Evolutionary conservation across 1,140 invertebrate genomes (phyloP).

Genomic region (Spodoptera litura): DNA sequence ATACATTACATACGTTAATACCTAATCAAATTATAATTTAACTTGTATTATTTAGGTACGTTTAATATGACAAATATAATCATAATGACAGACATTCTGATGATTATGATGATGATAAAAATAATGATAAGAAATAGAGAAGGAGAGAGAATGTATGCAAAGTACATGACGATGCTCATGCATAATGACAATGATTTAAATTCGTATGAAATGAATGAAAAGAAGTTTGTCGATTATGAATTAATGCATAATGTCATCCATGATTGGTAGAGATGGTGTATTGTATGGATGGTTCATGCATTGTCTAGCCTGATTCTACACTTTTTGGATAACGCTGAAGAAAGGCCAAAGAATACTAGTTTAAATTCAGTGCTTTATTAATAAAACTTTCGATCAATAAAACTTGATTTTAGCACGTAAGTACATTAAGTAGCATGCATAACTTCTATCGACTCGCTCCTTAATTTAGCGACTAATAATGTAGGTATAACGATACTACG

Average conservation of each 20-base stretch:
- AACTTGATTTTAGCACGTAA: background rate
- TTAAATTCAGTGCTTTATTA: background rate
- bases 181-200: constrained; percentile 3
- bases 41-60: too few species aligned
- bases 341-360: background rate
- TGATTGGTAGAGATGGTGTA: constrained; percentile 17
- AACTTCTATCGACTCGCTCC: too few species aligned
- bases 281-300: constrained; percentile 46
- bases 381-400: background rate
- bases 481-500: too few species aligned
- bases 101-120: constrained; percentile 17
- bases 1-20: too few species aligned
- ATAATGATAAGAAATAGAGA: constrained; percentile 36
- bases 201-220: constrained; percentile 39
- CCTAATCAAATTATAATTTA: background rate
- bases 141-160: constrained; percentile 38
- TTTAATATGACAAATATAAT: background rate
- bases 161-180: constrained; percentile 18
- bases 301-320: constrained; percentile 44
- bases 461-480: too few species aligned
- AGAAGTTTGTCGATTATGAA: constrained; percentile 31
- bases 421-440: too few species aligned
- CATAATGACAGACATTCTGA: background rate
- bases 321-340: background rate
- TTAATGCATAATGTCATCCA: constrained; percentile 48